These are phyloP conservation scores for Liopterus haemorrhoidalis DNA, from an alignment of 2,888 invertebrate genomes.

Conservation along the genomic window DNA sequence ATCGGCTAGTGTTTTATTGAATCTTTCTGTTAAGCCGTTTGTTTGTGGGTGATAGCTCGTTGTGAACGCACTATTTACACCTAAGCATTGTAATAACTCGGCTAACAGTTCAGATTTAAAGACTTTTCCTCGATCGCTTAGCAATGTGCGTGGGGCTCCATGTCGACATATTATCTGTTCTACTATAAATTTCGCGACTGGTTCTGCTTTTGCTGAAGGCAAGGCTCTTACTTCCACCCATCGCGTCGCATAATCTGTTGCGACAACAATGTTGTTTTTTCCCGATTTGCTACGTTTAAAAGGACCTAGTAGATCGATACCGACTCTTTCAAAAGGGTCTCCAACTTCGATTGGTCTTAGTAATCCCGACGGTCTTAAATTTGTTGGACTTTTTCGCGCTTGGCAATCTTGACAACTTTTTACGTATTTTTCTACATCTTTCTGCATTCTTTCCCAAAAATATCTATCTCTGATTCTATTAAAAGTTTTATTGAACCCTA, in stretches of 20 bases:
- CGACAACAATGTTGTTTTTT: constrained; percentile 32
- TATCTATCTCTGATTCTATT: neutral
- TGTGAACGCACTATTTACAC: constrained; percentile 17
- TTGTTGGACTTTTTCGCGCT: constrained; percentile 25
- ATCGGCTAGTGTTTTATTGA: constrained; percentile 32
- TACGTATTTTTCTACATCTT: constrained; percentile 24
- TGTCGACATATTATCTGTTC: constrained; percentile 19
- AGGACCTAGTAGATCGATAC: constrained; percentile 32
- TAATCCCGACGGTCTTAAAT: constrained; percentile 21
- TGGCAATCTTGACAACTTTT: constrained; percentile 28
- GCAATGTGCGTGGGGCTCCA: constrained; percentile 8
- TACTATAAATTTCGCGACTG: constrained; percentile 25
- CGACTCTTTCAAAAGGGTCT: constrained; percentile 21
- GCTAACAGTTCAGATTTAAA: constrained; percentile 30
- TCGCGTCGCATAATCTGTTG: constrained; percentile 33
- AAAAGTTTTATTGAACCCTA: neutral
- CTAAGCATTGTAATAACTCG: constrained; percentile 30
- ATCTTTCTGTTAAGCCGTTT: constrained; percentile 30
- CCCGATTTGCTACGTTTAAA: constrained; percentile 27
- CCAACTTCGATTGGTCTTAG: constrained; percentile 17
- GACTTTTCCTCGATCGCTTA: constrained; percentile 16
- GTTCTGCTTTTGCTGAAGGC: constrained; percentile 24
- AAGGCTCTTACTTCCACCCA: constrained; percentile 30
- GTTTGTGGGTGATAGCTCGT: constrained; percentile 11
- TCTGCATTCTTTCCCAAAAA: neutral